phyloP scores from a whole-genome alignment of 2,113 vertebrate genomes.

The Embiotoca jacksoni region DNA sequence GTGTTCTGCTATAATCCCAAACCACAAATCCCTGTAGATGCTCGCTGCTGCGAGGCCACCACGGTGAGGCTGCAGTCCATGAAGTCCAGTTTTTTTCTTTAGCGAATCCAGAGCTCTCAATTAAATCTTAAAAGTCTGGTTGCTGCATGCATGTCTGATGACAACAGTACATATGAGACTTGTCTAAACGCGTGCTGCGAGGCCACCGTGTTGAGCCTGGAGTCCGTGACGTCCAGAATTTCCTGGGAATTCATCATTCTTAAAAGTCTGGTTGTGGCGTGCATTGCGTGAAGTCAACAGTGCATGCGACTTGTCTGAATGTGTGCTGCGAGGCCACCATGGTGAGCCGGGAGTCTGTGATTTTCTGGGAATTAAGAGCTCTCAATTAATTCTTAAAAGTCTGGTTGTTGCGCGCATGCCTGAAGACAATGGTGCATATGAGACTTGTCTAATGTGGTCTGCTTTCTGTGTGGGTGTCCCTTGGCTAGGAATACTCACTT shows the following conservation, averaged over 20 bases:
- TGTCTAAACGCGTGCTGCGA: not conserved
- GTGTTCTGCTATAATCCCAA: constrained; percentile 62
- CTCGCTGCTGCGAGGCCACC: constrained; percentile 30
- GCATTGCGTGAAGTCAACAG: too few species aligned
- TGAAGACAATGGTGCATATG: constrained; percentile 11
- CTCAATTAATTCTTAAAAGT: constrained; percentile 46
- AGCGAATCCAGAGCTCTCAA: constrained; percentile 36
- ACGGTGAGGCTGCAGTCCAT: constrained; percentile 33
- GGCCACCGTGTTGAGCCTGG: too few species aligned
- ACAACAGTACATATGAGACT: constrained; percentile 22
- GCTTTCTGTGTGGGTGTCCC: constrained; percentile 34
- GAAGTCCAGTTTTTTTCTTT: constrained; percentile 41
- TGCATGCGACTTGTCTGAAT: too few species aligned
- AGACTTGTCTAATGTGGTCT: constrained; percentile 20
- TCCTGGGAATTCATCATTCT: too few species aligned
- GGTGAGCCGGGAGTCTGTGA: too few species aligned
- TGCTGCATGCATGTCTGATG: constrained; percentile 25
- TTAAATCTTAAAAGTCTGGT: constrained; percentile 33
- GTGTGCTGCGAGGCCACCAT: too few species aligned
- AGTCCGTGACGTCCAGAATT: too few species aligned
- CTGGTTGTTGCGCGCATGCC: constrained; percentile 17
- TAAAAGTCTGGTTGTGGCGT: too few species aligned
- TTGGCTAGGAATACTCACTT: constrained; percentile 17
- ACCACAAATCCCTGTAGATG: constrained; percentile 52
- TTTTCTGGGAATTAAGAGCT: constrained; percentile 38